Evolutionary conservation across 2,113 vertebrate species (phyloP).

Genomic region (Silurus asotus): DNA sequence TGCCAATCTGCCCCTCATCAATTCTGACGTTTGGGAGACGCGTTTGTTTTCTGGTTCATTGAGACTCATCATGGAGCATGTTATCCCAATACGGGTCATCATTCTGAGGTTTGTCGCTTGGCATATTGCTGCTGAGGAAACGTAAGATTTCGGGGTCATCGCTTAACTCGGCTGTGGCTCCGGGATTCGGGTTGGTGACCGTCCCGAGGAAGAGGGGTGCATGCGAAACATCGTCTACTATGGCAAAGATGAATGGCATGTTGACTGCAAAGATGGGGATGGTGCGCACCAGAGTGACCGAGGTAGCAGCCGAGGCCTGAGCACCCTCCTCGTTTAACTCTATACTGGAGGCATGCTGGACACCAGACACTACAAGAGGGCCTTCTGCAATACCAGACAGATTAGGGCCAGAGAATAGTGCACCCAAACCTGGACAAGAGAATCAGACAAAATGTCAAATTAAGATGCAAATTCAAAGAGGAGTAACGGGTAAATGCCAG

Average conservation of each 20-base stretch:
- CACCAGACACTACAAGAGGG: slow-evolving; percentile 74
- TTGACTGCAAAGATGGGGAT: slow-evolving; percentile 77
- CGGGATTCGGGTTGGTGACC: slow-evolving; percentile 81
- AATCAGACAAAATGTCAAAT: not conserved
- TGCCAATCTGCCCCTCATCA: slow-evolving; percentile 13
- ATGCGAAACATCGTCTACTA: slow-evolving; percentile 76
- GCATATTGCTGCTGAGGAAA: slow-evolving; percentile 39
- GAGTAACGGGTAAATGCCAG: too few species aligned
- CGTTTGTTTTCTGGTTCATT: slow-evolving; percentile 23
- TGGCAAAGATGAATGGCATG: slow-evolving; percentile 83
- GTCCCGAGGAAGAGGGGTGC: slow-evolving; percentile 83
- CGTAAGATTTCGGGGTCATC: slow-evolving; percentile 43
- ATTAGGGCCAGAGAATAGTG: slow-evolving; percentile 79
- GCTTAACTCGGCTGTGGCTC: slow-evolving; percentile 40
- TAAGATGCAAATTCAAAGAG: not conserved
- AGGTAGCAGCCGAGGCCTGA: slow-evolving; percentile 80
- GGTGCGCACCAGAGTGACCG: slow-evolving; percentile 72
- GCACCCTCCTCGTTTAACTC: slow-evolving; percentile 84
- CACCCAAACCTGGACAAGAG: slow-evolving; percentile 75
- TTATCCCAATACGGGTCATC: slow-evolving; percentile 54
- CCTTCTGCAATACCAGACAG: slow-evolving; percentile 76
- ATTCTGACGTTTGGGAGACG: slow-evolving; percentile 21
- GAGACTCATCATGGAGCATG: slow-evolving; percentile 43
- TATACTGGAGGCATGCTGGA: slow-evolving; percentile 81
- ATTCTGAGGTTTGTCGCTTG: slow-evolving; percentile 54